Base-by-base conservation (phyloP, 1,140 invertebrate genomes). In the Mycetomoellerius zeteki region DNA sequence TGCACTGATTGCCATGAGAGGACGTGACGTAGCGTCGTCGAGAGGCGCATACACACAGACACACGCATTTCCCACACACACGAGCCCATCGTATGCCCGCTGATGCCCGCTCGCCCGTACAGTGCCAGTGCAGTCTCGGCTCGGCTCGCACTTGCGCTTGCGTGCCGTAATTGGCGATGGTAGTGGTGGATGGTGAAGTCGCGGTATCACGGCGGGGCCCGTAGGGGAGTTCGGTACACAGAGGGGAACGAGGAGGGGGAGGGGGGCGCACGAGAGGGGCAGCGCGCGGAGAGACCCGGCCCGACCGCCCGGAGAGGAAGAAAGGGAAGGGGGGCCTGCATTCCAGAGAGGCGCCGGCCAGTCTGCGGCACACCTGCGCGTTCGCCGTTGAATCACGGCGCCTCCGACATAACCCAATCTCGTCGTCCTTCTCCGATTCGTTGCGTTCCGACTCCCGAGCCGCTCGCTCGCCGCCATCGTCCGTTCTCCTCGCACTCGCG, bases 341-440 rank as follows among this genome's bases (percentile, higher is more conserved):
- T 95, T 95, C 94, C 94, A 93, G 92, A 92, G 94, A 93, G 94
- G 94, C 94, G 94, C 94, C 94, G 93, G 93, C 94, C 93, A 94
- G 94, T 95, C 94, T 95, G 91, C 91, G 94, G 94, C 94, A 95
- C 94, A 95, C 94, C 94, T 94, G 94, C 94, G 93, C 93, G 93
- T 93, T 94, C 90, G 91, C n/a, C n/a, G 93, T 94, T 94, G 94
- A 94, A 94, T 95, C 94, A 94, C 94, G 94, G 94, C 94, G 94
- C 94, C 94, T 94, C 93, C 94, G 91, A 93, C 93, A 94, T 92
- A 93, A 93, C 91, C 91, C 91, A 92, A 93, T 87, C 87, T 87
- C 73, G 87, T 86, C 82, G 87, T 91, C 89, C 87, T 89, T 88
- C 84, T 90, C 71, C 77, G 75, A 82, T 87, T 62, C 43, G 43